Evolutionary conservation across 2,888 invertebrate species (phyloP).

Genomic region (Mylabris sibirica): DNA sequence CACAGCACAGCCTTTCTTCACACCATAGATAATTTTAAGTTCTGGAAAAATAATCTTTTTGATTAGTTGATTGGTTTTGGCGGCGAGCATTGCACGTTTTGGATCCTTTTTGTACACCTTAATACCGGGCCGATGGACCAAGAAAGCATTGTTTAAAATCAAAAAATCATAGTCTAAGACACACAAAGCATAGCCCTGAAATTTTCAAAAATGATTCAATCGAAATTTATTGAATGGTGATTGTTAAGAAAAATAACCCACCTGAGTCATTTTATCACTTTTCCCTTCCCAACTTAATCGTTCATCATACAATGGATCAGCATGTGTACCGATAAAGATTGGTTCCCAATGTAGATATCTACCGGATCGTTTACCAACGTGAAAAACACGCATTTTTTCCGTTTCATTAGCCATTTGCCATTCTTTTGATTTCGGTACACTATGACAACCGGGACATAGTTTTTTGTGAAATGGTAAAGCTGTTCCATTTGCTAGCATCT

Average conservation of each 20-base stretch:
- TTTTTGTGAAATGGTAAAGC: slow-evolving; percentile 93
- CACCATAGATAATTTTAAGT: slow-evolving; percentile 83
- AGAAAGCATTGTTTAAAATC: slow-evolving; percentile 91
- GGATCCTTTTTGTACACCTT: slow-evolving; percentile 83
- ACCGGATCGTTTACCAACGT: slow-evolving; percentile 82
- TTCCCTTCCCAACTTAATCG: slow-evolving; percentile 94
- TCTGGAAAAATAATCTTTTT: slow-evolving; percentile 84
- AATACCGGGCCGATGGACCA: slow-evolving; percentile 91
- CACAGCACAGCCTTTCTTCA: slow-evolving; percentile 80
- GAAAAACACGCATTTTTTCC: slow-evolving; percentile 78
- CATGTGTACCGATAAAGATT: slow-evolving; percentile 89
- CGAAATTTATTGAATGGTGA: not conserved
- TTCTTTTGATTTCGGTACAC: slow-evolving; percentile 83
- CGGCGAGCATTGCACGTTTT: slow-evolving; percentile 77
- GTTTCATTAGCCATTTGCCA: slow-evolving; percentile 81
- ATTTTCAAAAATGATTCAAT: slow-evolving; percentile 13
- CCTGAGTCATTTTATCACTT: slow-evolving; percentile 96
- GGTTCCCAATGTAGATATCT: slow-evolving; percentile 90
- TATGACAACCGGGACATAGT: slow-evolving; percentile 88
- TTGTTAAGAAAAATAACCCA: no score
- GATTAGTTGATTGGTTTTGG: slow-evolving; percentile 79
- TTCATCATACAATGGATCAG: slow-evolving; percentile 89
- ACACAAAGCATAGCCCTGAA: slow-evolving; percentile 88
- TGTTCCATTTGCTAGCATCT: slow-evolving; percentile 77
- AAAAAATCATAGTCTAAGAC: slow-evolving; percentile 92